These are phyloP conservation scores for Chunga burmeisteri DNA, from an alignment of 2,113 vertebrate species.

Conservation along the genomic window DNA sequence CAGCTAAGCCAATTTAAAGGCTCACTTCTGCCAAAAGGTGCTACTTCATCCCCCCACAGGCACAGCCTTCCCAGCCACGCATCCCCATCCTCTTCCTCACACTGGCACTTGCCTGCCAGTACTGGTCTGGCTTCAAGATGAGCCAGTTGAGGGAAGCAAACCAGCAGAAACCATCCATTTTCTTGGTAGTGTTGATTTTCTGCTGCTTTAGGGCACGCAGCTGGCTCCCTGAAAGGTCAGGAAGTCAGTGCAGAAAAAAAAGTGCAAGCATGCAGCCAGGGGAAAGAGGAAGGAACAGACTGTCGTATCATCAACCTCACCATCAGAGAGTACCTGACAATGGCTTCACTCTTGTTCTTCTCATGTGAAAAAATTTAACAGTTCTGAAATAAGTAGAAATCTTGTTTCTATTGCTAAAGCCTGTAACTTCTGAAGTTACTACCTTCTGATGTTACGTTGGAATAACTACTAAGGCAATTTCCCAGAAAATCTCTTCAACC, in stretches of 20 bases:
- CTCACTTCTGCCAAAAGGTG: background rate
- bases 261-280: background rate
- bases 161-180: background rate
- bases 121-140: background rate
- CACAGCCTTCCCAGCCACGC: background rate
- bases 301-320: background rate
- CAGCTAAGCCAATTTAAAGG: background rate
- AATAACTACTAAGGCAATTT: background rate
- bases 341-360: constrained; percentile 25
- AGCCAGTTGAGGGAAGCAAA: background rate
- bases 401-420: background rate
- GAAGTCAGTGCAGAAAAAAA: background rate
- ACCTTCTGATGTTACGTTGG: background rate
- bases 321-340: background rate
- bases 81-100: background rate
- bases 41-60: background rate
- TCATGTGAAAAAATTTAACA: background rate
- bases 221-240: background rate
- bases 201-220: background rate
- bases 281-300: background rate
- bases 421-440: background rate
- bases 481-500: background rate
- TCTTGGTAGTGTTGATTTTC: background rate
- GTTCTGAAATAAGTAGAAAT: constrained; percentile 27
- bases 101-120: too few relatives aligned